Conservation (phyloP, 1,140 invertebrate species). For the Drosophila arawakana region DNA sequence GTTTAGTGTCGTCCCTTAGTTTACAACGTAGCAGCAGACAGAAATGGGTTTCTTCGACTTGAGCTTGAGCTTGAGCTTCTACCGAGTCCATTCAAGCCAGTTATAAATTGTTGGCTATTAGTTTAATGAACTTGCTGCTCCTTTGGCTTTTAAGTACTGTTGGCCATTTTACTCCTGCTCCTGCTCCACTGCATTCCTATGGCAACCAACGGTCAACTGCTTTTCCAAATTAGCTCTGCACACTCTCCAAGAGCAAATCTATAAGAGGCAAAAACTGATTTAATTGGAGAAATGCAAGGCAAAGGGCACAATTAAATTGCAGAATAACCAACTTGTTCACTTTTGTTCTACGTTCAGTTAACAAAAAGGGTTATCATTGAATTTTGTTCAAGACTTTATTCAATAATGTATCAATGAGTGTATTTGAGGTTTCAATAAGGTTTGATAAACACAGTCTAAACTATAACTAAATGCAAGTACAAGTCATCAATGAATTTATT, state of each 20-base stretch:
- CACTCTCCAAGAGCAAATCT: background rate
- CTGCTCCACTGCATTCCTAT: constrained; percentile 35
- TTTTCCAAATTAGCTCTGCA: constrained; percentile 34
- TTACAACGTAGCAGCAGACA: background rate
- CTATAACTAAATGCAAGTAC: too few relatives aligned
- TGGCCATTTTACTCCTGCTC: constrained; percentile 36
- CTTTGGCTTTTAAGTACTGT: constrained; percentile 50
- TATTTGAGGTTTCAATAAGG: too few relatives aligned
- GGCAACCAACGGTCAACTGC: constrained; percentile 37
- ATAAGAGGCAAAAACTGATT: background rate
- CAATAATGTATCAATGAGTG: too few relatives aligned
- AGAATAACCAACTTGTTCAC: background rate
- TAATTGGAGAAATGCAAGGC: constrained; percentile 3
- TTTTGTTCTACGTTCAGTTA: background rate
- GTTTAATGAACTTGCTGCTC: constrained; percentile 78
- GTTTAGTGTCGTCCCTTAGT: constrained; percentile 60
- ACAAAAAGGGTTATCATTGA: too few relatives aligned
- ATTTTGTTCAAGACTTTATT: too few relatives aligned
- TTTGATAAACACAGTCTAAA: too few relatives aligned
- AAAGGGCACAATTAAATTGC: background rate
- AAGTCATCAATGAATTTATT: too few relatives aligned
- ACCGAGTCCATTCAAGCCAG: constrained; percentile 36
- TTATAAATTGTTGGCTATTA: constrained; percentile 82
- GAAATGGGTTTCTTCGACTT: constrained; percentile 11
- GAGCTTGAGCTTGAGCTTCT: background rate